Conservation (phyloP, 2,888 invertebrate genomes). For the Lymantria monacha region DNA sequence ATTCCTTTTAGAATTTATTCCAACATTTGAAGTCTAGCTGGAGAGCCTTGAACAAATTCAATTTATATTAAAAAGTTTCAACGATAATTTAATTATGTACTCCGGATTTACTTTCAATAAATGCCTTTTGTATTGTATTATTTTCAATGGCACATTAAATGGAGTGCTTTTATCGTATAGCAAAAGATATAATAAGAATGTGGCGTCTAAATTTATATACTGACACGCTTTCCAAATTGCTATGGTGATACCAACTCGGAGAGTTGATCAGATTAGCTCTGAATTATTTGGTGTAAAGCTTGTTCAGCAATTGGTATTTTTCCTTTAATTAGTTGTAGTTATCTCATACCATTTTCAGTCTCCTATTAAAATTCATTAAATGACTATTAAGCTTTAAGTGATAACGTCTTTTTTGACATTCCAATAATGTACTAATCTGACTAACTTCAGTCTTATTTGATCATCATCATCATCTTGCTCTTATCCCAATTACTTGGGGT, state of each 20-base stretch:
- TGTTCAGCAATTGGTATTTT: too few species aligned
- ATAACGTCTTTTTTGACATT: too few species aligned
- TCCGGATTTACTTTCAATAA: background rate
- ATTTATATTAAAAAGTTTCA: slow-evolving; percentile 18
- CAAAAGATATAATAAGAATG: background rate
- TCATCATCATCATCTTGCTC: too few species aligned
- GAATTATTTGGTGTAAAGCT: background rate
- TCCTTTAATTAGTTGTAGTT: too few species aligned
- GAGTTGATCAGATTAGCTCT: too few species aligned
- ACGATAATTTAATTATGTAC: slow-evolving; percentile 7
- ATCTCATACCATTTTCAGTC: too few species aligned
- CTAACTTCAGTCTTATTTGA: too few species aligned
- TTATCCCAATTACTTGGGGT: too few species aligned
- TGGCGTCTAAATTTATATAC: background rate
- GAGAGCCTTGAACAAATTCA: slow-evolving; percentile 28
- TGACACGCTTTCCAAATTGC: background rate
- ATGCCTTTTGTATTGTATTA: background rate
- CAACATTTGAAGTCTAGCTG: slow-evolving; percentile 28
- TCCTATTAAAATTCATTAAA: too few species aligned
- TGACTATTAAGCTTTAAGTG: too few species aligned
- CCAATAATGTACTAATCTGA: too few species aligned
- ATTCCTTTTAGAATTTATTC: slow-evolving; percentile 35
- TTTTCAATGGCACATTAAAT: background rate
- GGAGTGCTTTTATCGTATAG: background rate
- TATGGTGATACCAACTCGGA: background rate